Base-by-base conservation (phyloP, 1,140 invertebrate genomes). In the Cotesia glomerata region DNA sequence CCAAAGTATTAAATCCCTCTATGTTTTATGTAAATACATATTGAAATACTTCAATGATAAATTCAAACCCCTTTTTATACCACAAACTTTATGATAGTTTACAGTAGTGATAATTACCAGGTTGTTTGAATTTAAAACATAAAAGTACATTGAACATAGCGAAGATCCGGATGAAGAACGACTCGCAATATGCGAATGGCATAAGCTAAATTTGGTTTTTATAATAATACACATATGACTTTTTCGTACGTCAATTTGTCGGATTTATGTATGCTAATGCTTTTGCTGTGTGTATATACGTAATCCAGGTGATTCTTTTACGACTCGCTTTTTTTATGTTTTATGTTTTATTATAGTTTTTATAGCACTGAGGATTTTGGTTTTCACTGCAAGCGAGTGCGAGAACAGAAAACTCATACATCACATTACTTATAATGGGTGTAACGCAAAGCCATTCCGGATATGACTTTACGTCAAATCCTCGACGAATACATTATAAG, bases 401-500 rank as follows among this genome's bases (percentile, higher is more conserved):
- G 39, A 11, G n/a, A 1, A 54, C 5, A 54, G 61, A 63, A 45
- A 63, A 35, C 14, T 63, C 61, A 36, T 63, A 36, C 14, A 63
- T 63, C 61, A 63, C 61, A 7, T 45, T 63, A 45, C 13, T 36
- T 63, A 14, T 63, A 63, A 63, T 63, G 36, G 61, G 9, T 16
- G n/a, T 16, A 59, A 34, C 58, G 58, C 26, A 18, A 5, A 59
- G 36, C 32, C 18, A 61, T 45, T 45, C 39, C 39, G 5, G 7
- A 45, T 8, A 7, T 11, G 11, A 61, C 59, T 32, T 26, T 11
- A 63, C 32, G 61, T 63, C 34, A 34, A 63, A 63, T 63, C 36
- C 14, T 63, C 35, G n/a, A 63, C 61, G 39, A 52, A 65, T 65
- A 52, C 45, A 51, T 65, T 65, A 65, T 65, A 8, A 65, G 51